A percentile compares a stretch with the other conserved stretches of the same genome.
Evolutionary conservation across 2,113 vertebrate species (phyloP).

Genomic region (Bubo bubo): DNA sequence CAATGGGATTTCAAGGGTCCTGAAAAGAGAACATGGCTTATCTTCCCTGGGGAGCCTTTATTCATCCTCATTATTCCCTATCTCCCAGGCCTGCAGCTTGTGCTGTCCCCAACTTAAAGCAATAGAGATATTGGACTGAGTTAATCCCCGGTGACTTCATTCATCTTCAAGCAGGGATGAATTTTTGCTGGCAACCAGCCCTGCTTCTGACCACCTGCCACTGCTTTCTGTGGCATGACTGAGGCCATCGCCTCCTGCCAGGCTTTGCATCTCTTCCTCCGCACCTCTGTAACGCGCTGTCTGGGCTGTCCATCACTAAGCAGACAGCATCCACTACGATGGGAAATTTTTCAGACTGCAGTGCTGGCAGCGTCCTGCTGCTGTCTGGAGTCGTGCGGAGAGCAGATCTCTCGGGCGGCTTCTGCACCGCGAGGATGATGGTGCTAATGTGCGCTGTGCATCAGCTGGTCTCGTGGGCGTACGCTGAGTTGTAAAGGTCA

Average conservation of each 20-base stretch:
- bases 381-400: neutral
- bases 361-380: neutral
- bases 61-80: neutral
- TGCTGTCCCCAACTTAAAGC: neutral
- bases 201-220: neutral
- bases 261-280: neutral
- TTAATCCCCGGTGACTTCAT: neutral
- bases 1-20: neutral
- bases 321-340: neutral
- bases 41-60: neutral
- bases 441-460: fast-evolving
- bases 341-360: neutral
- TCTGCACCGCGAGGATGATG: fast-evolving
- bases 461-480: fast-evolving
- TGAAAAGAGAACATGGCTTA: neutral
- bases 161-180: neutral
- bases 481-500: neutral
- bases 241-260: neutral
- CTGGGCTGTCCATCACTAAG: neutral
- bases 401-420: neutral
- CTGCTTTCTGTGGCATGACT: neutral
- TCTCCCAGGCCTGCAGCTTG: neutral
- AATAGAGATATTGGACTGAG: neutral
- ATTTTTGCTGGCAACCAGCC: neutral
- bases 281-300: neutral